Evolutionary conservation across 2,888 invertebrate genomes (phyloP), one percentile per base, ranked within the genome.

Genomic region (Tetragonisca angustula): DNA sequence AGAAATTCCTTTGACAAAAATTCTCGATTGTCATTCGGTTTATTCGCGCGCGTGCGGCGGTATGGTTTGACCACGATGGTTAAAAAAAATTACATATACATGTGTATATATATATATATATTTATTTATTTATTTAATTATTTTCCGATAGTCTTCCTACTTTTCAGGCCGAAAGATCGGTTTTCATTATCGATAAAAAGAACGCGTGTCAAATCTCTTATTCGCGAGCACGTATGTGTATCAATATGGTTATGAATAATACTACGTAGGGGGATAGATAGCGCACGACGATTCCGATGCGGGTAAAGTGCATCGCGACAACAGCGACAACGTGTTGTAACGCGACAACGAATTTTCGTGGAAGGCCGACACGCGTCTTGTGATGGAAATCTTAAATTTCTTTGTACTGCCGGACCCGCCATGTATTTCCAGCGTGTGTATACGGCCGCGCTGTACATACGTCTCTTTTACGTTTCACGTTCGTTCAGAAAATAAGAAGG

Each of bases 1-100:
- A 83, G 79, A 85, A 87, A 87, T 87, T 85, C 78, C 83, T 67
- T 11, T 24, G 79, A 85, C 77, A 17, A 88, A 87, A 78, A 83
- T 83, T 88, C 79, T 69, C 65, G 27, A n/a, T 71, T 85, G 81
- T 80, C 78, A 72, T 67, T 79, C 67, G 65, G 59, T 67, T 32
- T 65, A 49, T 62, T 17, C 43, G 27, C 32, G 52, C n/a, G 59
- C n/a, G 64, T 32, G 36, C 52, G 49, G 15, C 73, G 56, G 2
- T 32, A 32, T 32, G 32, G 32, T 32, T 32, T 3, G 32, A 32
- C 4, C 17, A 52, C 50, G 50, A 50, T 24, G 49, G 4, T 2
- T 15, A 50, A n/a, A 4, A 27, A 32, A 43, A 32, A 67, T 27
- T 54, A 36, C 4, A 11, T 32, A 52, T 2, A 6, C 17, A 24